A percentile compares a stretch with the other conserved stretches of the same genome.
Evolutionary conservation across 2,888 invertebrate species (phyloP).

Genomic region (Galerucella calmariensis): DNA sequence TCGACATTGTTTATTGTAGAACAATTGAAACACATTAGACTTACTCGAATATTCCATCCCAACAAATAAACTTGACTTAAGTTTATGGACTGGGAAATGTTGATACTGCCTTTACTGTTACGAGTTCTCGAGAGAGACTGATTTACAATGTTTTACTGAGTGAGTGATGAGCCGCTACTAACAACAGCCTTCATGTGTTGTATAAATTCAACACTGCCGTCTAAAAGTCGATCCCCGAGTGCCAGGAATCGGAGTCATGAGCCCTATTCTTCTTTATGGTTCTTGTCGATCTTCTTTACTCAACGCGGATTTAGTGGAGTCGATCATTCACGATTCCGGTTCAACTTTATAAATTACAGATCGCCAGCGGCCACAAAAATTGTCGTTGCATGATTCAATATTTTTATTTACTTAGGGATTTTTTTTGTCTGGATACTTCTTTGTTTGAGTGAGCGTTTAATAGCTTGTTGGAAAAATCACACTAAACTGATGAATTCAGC

Average conservation of each 20-base stretch:
- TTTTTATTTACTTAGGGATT: no score
- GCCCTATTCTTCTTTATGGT: conserved; percentile 44
- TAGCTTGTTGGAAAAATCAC: no score
- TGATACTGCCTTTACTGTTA: conserved; percentile 52
- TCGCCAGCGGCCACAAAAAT: no score
- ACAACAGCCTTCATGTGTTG: conserved; percentile 65
- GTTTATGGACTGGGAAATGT: conserved; percentile 64
- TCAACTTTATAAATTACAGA: conserved; percentile 4
- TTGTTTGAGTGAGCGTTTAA: no score
- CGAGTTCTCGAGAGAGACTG: conserved; percentile 51
- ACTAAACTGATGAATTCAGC: no score
- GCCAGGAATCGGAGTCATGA: conserved; percentile 44
- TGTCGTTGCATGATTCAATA: no score
- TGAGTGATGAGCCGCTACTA: conserved; percentile 64
- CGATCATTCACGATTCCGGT: conserved; percentile 42
- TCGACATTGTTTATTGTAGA: conserved; percentile 60
- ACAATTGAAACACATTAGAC: conserved; percentile 63
- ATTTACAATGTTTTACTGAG: conserved; percentile 62
- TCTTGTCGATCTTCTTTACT: conserved; percentile 38
- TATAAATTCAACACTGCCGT: conserved; percentile 59
- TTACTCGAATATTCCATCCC: conserved; percentile 59
- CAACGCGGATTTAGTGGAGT: conserved; percentile 45
- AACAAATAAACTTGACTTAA: conserved; percentile 61
- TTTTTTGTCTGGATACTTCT: no score
- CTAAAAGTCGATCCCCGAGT: conserved; percentile 43